Evolutionary conservation across 1,140 invertebrate genomes (phyloP), one percentile per base, ranked within the genome.

Genomic region (Anastrepha ludens): DNA sequence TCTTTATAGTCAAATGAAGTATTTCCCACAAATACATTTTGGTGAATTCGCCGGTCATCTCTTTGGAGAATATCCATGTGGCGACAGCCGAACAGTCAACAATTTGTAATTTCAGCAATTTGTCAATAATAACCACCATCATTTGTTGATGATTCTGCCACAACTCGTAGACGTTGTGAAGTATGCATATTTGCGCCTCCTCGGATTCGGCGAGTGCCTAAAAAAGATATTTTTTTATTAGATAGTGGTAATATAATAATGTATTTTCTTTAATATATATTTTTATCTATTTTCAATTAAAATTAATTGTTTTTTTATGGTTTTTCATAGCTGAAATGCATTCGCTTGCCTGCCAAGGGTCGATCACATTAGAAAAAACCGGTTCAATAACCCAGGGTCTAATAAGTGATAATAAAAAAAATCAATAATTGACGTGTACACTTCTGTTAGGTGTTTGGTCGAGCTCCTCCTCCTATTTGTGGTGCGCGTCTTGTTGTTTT

Each of bases 1-100:
- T 99, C 89, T 97, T 97, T 88, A 99, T 99, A 1, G 98, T 99
- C 74, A 98, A 94, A 94, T 99, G 98, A 15, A 99, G 94, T 87
- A 99, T 98, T 94, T 99, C 98, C 98, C 98, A 99, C n/a, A 99
- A 95, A 92, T 98, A 99, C 90, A 97, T 95, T 96, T 98, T 98
- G 0, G 98, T 99, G 93, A 99, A 99, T 93, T 99, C 98, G 9
- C 95, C 93, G 41, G 95, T 95, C 98, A 99, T 99, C 92, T 99
- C 98, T 94, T 98, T 97, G 4, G 98, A 99, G 94, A 99, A 99
- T 87, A 99, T 96, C 99, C 99, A 99, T 90, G 98, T 99, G 47
- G 98, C 98, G 13, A 99, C 98, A 11, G 98, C 97, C 88, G 98
- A 97, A 92, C 98, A 99, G 91, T 99, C 98, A 17, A 99, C 96